phyloP scores from a whole-genome alignment of 2,797 vertebrate species.

The Discoglossus pictus region DNA sequence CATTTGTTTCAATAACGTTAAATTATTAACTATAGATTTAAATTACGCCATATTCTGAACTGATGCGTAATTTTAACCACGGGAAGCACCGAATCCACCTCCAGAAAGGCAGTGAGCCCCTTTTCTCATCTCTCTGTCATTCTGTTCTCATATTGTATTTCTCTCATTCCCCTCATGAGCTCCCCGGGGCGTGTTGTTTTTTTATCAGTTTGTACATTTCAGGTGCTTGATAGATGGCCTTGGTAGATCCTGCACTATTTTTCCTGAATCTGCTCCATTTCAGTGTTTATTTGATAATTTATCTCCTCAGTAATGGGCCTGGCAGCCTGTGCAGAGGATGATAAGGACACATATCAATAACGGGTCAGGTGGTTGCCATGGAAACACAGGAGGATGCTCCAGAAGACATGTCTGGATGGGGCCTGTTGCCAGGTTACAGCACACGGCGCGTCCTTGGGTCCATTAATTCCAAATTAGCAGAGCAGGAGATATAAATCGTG shows the following conservation, averaged over 20 bases:
- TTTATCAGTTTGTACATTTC: not conserved
- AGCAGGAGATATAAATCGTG: no score
- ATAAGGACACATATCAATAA: constrained; percentile 20
- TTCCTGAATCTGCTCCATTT: not conserved
- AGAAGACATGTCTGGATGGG: not conserved
- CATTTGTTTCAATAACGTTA: no score
- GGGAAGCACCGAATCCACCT: no score
- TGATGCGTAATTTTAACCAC: no score
- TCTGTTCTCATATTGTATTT: not conserved
- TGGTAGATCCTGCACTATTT: not conserved
- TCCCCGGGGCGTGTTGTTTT: not conserved
- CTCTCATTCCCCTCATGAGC: not conserved
- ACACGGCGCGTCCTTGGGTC: not conserved
- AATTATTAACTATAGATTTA: no score
- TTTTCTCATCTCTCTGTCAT: not conserved
- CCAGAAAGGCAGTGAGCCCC: no score
- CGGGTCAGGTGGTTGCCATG: constrained; percentile 24
- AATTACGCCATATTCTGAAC: no score
- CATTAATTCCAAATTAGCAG: not conserved
- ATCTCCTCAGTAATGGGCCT: not conserved
- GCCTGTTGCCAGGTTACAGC: constrained; percentile 7
- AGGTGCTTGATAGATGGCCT: not conserved
- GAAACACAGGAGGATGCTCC: constrained; percentile 13
- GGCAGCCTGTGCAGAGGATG: not conserved
- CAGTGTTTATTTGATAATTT: not conserved